Percentiles rank a stretch among this genome's conserved stretches.
Conservation (phyloP, 2,113 vertebrate species). For the Zosterops hypoxanthus region DNA sequence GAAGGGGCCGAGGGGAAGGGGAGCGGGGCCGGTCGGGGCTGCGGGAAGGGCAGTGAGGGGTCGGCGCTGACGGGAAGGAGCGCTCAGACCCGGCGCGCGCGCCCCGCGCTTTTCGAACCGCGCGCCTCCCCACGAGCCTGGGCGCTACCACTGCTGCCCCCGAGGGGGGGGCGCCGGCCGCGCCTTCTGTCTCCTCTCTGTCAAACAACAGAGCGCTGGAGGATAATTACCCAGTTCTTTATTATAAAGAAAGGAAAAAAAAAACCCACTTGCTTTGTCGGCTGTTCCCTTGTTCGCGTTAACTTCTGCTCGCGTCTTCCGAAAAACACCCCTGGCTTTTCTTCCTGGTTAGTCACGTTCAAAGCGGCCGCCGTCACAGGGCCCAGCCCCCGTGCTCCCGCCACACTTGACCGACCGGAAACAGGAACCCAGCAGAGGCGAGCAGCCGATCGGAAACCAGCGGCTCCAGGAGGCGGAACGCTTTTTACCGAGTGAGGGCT, state of each 20-base stretch:
- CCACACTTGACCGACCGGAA: neutral
- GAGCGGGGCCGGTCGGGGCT: neutral
- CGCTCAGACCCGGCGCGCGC: neutral
- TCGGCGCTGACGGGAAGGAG: no score
- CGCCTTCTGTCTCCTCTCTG: accelerated
- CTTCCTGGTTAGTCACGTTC: neutral
- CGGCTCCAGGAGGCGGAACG: neutral
- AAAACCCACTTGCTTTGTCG: accelerated
- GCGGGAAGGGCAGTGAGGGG: no score
- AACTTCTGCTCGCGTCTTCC: no score
- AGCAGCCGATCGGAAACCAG: accelerated
- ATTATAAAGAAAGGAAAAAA: accelerated
- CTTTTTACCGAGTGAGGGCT: accelerated
- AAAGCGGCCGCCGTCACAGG: accelerated
- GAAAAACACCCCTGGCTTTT: accelerated
- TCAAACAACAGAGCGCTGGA: accelerated
- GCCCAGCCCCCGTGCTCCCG: accelerated
- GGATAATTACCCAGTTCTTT: accelerated
- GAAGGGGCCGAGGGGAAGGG: no score
- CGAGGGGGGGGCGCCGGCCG: accelerated
- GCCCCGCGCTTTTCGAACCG: neutral
- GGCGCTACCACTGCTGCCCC: neutral
- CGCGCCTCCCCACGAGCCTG: neutral
- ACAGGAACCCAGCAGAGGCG: neutral
- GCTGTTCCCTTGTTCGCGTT: accelerated